Evolutionary conservation across 2,113 vertebrate genomes (phyloP), one percentile per base, ranked within the genome.

Genomic region (Pterocles burchelli): DNA sequence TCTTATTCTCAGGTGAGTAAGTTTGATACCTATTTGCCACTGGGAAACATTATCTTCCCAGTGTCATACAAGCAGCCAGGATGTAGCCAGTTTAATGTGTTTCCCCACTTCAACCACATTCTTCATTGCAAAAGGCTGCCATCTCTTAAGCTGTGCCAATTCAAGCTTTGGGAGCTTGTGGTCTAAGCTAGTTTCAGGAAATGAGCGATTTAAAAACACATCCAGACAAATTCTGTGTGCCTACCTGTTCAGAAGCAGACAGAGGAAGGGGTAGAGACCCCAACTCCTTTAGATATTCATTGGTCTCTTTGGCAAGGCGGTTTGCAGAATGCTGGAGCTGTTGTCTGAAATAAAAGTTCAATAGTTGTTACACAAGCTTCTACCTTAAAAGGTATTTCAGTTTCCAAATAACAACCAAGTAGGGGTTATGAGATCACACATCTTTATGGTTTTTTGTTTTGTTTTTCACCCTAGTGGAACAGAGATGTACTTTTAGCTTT

Each of bases 241-340:
- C 84, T 82, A 99, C 99, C 98, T 99, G 99, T 80, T 99, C 99
- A 71, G 98, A 98, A 34, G 98, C 96, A 43, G 98, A 99, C 10
- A 97, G 95, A 9, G 99, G 98, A 25, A 98, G 96, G 10, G 99
- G 98, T 34, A 99, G 90, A 12, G 98, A 98, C 16, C 99, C 99
- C 86, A 99, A 12, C 67, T 99, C 99, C 89, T 99, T 99, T 8
- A 99, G 97, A 85, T 99, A 98, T 75, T 99, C 99, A 95, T 99
- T 99, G 86, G 99, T 99, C 95, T 99, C 99, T 97, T 99, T 99
- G 82, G 99, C 99, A 13, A 99, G 98, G 54, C 98, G 93, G 97
- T 99, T 99, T 88, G 99, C 99, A 61, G 98, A 98, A 93, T 99
- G 98, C 62, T 99, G 99, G 61, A 99, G 97, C 97, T 99, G 98